Conservation (phyloP, 2,888 invertebrate species). For the Lathronympha strigana region DNA sequence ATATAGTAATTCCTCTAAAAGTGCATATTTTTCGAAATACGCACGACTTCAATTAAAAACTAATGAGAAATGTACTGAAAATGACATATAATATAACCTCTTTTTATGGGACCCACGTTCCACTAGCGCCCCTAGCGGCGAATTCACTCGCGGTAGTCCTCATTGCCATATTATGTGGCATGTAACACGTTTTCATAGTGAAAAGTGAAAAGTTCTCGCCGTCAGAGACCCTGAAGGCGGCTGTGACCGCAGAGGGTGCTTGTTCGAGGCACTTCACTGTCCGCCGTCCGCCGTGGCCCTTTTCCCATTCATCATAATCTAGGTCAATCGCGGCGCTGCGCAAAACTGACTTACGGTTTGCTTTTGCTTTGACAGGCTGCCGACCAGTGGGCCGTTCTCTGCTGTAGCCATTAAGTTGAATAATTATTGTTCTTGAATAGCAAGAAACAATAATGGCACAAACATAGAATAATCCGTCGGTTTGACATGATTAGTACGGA, state of each 20-base stretch:
- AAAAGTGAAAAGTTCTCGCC: neutral
- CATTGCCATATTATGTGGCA: no score
- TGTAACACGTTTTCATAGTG: neutral
- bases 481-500: no score
- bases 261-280: slow-evolving; percentile 32
- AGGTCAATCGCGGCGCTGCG: slow-evolving; percentile 60
- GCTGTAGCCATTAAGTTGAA: neutral
- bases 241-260: slow-evolving; percentile 18
- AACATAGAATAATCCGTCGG: no score
- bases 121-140: no score
- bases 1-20: no score
- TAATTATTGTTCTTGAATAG: neutral
- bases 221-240: neutral
- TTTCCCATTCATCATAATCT: slow-evolving; percentile 59
- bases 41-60: no score
- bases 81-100: no score
- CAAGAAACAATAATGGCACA: no score
- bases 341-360: neutral
- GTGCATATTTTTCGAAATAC: no score
- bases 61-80: no score
- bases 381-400: neutral
- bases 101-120: no score
- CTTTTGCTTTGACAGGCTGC: neutral
- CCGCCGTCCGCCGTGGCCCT: slow-evolving; percentile 29
- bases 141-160: no score